Evolutionary conservation across 2,888 invertebrate species (phyloP).

Genomic region (Alitta virens): DNA sequence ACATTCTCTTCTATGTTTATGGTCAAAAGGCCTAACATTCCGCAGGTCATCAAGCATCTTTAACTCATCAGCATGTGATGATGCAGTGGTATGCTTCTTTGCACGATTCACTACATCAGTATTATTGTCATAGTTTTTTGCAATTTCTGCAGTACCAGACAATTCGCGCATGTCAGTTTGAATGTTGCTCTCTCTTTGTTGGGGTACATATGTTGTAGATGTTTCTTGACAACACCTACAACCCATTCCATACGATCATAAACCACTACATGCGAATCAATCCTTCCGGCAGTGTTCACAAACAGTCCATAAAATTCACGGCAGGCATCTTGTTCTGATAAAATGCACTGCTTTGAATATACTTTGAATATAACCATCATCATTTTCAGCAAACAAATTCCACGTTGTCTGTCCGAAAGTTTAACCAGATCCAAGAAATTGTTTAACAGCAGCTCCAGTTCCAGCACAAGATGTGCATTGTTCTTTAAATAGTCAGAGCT

Average conservation of each 20-base stretch:
- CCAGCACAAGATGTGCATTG: slow-evolving; percentile 12
- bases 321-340: slow-evolving; percentile 1
- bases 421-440: background rate
- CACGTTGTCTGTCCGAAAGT: background rate
- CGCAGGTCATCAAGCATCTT: background rate
- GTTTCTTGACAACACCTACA: slow-evolving; percentile 1
- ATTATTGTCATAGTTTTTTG: background rate
- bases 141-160: background rate
- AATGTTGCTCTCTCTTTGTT: background rate
- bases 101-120: background rate
- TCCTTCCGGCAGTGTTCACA: slow-evolving; percentile 6
- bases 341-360: background rate
- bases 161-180: background rate
- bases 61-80: background rate
- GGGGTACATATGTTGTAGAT: background rate
- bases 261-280: slow-evolving; percentile 5
- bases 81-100: background rate
- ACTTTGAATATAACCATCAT: slow-evolving; percentile 9
- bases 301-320: slow-evolving; percentile 5
- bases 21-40: background rate
- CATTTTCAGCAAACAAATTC: background rate
- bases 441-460: slow-evolving; percentile 8
- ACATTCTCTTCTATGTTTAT: background rate
- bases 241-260: slow-evolving; percentile 15
- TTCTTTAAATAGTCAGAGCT: slow-evolving; percentile 1